These are phyloP conservation scores for Pogonognathellus flavescens DNA, from an alignment of 1,140 invertebrate species.

Conservation along the genomic window DNA sequence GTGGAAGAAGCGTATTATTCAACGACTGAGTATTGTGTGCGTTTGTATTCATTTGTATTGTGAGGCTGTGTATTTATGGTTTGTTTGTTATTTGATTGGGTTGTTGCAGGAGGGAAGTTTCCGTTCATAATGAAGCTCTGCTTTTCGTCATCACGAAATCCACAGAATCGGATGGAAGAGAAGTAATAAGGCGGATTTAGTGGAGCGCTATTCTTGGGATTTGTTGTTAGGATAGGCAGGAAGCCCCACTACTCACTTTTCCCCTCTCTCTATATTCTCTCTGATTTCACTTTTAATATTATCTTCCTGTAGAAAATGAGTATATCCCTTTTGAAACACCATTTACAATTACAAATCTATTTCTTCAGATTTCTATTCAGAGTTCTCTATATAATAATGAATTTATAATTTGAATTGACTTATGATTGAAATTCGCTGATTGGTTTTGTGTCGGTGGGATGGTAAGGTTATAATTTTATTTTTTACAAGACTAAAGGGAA, in stretches of 20 bases:
- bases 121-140: slow-evolving; percentile 97
- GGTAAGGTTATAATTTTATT: slow-evolving; percentile 44
- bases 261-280: slow-evolving; percentile 21
- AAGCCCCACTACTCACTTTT: slow-evolving; percentile 20
- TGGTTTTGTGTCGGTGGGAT: slow-evolving; percentile 46
- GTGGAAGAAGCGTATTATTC: not conserved
- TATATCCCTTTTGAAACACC: slow-evolving; percentile 4
- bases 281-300: slow-evolving; percentile 37
- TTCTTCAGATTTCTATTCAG: slow-evolving; percentile 37
- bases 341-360: slow-evolving; percentile 7
- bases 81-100: slow-evolving; percentile 45
- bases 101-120: slow-evolving; percentile 89
- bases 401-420: not conserved
- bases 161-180: slow-evolving; percentile 63
- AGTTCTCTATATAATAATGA: not conserved
- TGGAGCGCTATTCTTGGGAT: slow-evolving; percentile 11
- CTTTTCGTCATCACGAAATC: slow-evolving; percentile 85
- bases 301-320: slow-evolving; percentile 23
- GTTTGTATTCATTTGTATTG: not conserved
- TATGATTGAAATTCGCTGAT: slow-evolving; percentile 7
- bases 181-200: slow-evolving; percentile 58
- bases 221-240: slow-evolving; percentile 35
- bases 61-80: not conserved
- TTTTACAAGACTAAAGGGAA: slow-evolving; percentile 25
- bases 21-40: not conserved